These are phyloP conservation scores for Mimachlamys varia DNA, from an alignment of 2,888 invertebrate species.

Conservation along the genomic window DNA sequence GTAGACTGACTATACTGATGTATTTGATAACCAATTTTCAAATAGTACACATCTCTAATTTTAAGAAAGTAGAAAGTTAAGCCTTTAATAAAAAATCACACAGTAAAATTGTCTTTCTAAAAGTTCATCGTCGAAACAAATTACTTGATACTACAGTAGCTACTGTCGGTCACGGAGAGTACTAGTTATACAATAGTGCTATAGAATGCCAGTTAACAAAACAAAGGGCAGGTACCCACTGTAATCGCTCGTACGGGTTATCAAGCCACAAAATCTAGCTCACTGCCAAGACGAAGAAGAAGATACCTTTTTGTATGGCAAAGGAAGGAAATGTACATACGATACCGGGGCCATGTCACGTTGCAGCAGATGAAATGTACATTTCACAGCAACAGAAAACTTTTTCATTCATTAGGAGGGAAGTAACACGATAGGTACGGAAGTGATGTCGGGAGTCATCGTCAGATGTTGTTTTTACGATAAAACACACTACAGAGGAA, in stretches of 20 bases:
- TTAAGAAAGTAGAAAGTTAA: too few relatives aligned
- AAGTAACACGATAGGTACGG: not conserved
- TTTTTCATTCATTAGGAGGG: slow-evolving; percentile 10
- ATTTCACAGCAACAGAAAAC: slow-evolving; percentile 17
- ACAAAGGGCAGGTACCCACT: not conserved
- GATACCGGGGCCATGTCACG: slow-evolving; percentile 12
- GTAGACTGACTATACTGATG: too few relatives aligned
- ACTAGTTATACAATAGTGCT: not conserved
- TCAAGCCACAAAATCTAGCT: not conserved
- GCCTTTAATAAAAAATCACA: too few relatives aligned
- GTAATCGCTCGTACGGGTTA: not conserved
- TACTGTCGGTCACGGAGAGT: not conserved
- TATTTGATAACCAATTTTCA: too few relatives aligned
- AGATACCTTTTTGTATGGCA: slow-evolving; percentile 14
- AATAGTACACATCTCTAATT: too few relatives aligned
- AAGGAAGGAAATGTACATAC: slow-evolving; percentile 26
- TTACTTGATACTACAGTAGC: not conserved
- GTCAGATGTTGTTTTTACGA: not conserved
- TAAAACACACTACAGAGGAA: not conserved
- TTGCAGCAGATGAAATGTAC: slow-evolving; percentile 29
- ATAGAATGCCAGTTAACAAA: not conserved
- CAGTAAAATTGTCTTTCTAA: too few relatives aligned
- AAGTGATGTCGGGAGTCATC: not conserved
- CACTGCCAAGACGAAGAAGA: not conserved
- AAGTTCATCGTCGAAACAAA: too few relatives aligned